A percentile compares a stretch with the other conserved stretches of the same genome.
Conservation (phyloP, 2,888 invertebrate genomes). For the Himalopsyche anomala region DNA sequence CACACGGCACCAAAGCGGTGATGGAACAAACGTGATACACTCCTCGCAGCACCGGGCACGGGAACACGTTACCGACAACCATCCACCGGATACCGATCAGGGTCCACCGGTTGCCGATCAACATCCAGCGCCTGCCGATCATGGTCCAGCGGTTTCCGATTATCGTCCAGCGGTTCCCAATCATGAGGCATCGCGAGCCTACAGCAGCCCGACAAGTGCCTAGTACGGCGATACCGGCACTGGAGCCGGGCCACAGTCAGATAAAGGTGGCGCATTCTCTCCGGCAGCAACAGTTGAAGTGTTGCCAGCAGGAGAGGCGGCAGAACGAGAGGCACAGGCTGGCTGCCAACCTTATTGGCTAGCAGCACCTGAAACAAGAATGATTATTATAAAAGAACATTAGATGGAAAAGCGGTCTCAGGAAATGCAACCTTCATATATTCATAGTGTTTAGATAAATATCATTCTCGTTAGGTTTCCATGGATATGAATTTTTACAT, state of each 20-base stretch:
- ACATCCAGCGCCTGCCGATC: conserved; percentile 32
- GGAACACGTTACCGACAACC: not conserved
- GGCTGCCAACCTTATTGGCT: conserved; percentile 45
- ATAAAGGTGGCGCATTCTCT: conserved; percentile 29
- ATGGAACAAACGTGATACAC: conserved; percentile 4
- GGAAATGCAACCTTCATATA: too few relatives aligned
- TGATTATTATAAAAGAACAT: not conserved
- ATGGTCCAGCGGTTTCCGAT: conserved; percentile 15
- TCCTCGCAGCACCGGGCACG: not conserved
- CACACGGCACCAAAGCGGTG: conserved; percentile 22
- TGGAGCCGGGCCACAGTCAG: conserved; percentile 31
- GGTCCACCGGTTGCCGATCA: conserved; percentile 12
- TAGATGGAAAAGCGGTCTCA: too few relatives aligned
- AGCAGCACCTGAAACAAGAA: conserved; percentile 32
- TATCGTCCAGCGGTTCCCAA: conserved; percentile 13
- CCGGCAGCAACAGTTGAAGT: conserved; percentile 28
- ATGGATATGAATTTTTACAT: too few relatives aligned
- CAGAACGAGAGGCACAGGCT: conserved; percentile 44
- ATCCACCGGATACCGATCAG: conserved; percentile 29
- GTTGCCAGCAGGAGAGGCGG: conserved; percentile 8
- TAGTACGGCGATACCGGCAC: not conserved
- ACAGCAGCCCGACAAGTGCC: not conserved
- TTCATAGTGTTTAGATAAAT: too few relatives aligned
- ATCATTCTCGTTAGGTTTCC: too few relatives aligned
- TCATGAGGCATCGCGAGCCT: not conserved